Conservation (phyloP, 1,140 invertebrate species). For the Papilio dardanus region DNA sequence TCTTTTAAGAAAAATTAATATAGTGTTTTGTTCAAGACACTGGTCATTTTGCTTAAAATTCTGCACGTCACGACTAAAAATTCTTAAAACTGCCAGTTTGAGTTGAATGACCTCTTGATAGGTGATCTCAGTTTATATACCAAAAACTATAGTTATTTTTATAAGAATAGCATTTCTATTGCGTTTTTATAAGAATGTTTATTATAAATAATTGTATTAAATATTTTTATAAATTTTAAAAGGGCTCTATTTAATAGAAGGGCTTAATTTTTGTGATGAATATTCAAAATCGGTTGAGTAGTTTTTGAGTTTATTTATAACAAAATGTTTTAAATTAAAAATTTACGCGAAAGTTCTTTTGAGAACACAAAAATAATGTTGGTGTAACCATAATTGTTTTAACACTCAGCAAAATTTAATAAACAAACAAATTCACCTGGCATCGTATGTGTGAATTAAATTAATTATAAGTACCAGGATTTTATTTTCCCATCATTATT, state of each 20-base stretch:
- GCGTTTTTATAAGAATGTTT: neutral
- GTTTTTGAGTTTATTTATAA: neutral
- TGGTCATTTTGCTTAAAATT: neutral
- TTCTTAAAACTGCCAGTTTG: neutral
- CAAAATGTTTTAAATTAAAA: too few relatives aligned
- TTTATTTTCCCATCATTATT: too few relatives aligned
- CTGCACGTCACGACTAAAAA: conserved; percentile 3
- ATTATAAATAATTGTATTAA: too few relatives aligned
- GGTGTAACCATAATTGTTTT: conserved; percentile 6
- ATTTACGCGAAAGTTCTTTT: neutral
- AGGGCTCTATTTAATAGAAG: neutral
- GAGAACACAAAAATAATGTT: neutral
- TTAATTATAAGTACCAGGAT: neutral
- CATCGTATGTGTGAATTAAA: neutral
- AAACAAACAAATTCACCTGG: neutral
- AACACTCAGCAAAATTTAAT: neutral
- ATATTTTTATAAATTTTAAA: too few relatives aligned
- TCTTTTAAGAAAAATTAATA: neutral
- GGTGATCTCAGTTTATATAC: conserved; percentile 5
- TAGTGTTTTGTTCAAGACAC: neutral
- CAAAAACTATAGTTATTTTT: conserved; percentile 20
- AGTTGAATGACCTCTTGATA: conserved; percentile 10
- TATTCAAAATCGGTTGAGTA: neutral
- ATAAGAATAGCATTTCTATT: neutral
- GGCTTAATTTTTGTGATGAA: too few relatives aligned